Conservation (phyloP, 2,113 vertebrate species). For the Otus sunia region DNA sequence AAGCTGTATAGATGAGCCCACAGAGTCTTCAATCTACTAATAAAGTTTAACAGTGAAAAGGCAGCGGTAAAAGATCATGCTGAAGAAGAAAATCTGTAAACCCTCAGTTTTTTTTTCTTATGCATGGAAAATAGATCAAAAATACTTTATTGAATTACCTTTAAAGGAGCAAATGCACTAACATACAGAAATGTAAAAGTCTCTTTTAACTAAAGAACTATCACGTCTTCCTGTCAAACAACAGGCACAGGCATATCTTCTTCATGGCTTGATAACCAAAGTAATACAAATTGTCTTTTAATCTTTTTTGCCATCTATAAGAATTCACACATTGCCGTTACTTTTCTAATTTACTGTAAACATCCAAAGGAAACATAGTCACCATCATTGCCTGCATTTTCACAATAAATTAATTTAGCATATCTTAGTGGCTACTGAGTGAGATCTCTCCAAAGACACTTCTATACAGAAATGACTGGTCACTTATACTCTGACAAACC, state of each 20-base stretch:
- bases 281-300: background rate
- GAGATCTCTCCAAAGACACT: background rate
- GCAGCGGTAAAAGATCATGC: background rate
- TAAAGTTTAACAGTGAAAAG: background rate
- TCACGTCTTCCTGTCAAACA: background rate
- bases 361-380: background rate
- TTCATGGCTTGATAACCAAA: background rate
- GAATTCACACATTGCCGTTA: background rate
- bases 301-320: background rate
- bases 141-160: background rate
- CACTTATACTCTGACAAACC: background rate
- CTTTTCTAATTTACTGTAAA: background rate
- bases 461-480: background rate
- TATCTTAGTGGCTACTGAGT: background rate
- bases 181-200: background rate
- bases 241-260: fast-evolving
- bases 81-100: background rate
- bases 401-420: background rate
- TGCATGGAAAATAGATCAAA: background rate
- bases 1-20: background rate
- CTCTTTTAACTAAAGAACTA: background rate
- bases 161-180: background rate
- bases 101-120: background rate
- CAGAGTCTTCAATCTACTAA: background rate
- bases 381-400: fast-evolving